These are phyloP conservation scores for Halcyon leucocephala DNA, from an alignment of 2,797 vertebrate genomes.

Conservation along the genomic window DNA sequence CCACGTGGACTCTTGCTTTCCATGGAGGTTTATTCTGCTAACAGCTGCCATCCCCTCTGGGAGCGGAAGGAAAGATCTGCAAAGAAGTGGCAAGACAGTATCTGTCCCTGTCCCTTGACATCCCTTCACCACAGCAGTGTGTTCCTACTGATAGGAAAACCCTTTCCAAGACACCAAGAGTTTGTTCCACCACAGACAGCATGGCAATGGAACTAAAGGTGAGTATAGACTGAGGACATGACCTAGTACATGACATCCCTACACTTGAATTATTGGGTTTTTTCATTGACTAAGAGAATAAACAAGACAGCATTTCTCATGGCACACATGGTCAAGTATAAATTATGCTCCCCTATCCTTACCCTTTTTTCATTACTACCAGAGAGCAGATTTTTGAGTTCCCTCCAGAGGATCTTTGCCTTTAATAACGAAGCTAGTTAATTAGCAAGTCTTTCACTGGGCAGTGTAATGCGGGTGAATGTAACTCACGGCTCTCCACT, in stretches of 20 bases:
- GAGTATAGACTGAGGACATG: background rate
- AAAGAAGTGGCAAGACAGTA: background rate
- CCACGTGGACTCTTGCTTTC: background rate
- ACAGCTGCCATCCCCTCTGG: background rate
- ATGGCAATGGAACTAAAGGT: background rate
- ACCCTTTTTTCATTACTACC: background rate
- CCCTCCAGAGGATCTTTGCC: background rate
- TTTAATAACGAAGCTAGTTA: background rate
- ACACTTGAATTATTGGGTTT: rapidly evolving
- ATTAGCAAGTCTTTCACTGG: background rate
- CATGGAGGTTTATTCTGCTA: background rate
- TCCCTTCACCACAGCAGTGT: background rate
- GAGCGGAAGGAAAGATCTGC: background rate
- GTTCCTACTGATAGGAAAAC: background rate
- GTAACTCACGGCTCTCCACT: background rate
- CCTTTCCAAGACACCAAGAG: background rate
- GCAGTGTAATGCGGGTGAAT: background rate
- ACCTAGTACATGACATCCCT: background rate
- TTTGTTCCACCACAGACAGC: background rate
- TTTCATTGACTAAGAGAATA: background rate
- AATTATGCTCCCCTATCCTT: rapidly evolving
- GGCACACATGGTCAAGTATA: rapidly evolving
- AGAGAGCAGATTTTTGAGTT: background rate
- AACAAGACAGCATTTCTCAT: background rate
- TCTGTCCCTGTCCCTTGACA: background rate